Conservation (phyloP, 1,140 invertebrate genomes). For the Subanguina moxae region DNA sequence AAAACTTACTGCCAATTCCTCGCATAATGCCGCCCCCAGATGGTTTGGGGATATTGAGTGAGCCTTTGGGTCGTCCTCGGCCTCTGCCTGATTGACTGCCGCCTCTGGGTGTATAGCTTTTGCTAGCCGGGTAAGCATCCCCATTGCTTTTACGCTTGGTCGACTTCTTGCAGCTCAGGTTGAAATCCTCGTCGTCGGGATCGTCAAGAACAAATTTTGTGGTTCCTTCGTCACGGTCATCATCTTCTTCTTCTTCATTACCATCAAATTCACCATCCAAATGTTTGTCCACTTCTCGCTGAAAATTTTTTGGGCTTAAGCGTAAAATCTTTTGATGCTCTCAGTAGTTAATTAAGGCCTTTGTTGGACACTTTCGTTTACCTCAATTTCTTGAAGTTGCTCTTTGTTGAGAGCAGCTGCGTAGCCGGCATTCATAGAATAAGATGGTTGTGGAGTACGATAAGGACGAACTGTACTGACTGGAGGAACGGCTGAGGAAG, state of each 20-base stretch:
- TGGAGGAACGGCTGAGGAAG: not conserved
- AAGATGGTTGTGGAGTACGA: too few species aligned
- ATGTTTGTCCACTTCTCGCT: conserved; percentile 33
- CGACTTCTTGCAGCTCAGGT: not conserved
- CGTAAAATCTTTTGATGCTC: too few species aligned
- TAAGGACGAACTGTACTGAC: too few species aligned
- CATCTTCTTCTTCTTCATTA: conserved; percentile 27
- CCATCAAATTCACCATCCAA: conserved; percentile 17
- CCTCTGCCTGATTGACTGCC: not conserved
- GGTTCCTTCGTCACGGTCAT: conserved; percentile 1
- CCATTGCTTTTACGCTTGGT: not conserved
- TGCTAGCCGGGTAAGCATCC: not conserved
- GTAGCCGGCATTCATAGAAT: conserved; percentile 4
- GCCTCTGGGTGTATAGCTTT: not conserved
- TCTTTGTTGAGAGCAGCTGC: conserved; percentile 35
- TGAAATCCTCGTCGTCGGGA: not conserved
- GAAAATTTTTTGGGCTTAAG: conserved; percentile 12
- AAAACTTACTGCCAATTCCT: not conserved
- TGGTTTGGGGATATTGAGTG: not conserved
- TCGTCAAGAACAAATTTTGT: not conserved
- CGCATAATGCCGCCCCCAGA: conserved; percentile 11
- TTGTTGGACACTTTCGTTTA: conserved; percentile 13
- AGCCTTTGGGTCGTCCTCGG: not conserved
- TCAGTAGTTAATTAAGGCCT: too few species aligned
- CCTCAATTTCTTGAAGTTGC: conserved; percentile 42